Evolutionary conservation across 2,888 invertebrate species (phyloP).

Genomic region (Heliconius charithonia): DNA sequence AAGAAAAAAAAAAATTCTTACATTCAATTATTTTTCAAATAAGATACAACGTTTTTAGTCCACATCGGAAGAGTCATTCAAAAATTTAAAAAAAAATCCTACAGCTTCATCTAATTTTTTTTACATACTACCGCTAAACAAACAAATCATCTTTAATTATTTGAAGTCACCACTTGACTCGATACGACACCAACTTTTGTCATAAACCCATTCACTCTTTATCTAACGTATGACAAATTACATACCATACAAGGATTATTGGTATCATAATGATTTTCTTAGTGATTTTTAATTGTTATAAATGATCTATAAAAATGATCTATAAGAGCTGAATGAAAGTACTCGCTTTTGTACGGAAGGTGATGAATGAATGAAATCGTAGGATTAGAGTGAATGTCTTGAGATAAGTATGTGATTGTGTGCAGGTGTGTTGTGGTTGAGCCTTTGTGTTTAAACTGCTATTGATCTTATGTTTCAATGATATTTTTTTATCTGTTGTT

Average conservation of each 20-base stretch:
- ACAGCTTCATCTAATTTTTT: conserved; percentile 45
- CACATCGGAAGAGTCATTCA: too few species aligned
- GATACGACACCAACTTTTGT: conserved; percentile 54
- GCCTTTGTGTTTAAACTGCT: not conserved
- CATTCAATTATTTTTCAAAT: too few species aligned
- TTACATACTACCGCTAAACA: conserved; percentile 54
- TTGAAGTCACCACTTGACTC: conserved; percentile 61
- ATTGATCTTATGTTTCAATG: not conserved
- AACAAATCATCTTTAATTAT: conserved; percentile 62
- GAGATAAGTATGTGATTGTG: conserved; percentile 8
- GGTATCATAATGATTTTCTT: conserved; percentile 54
- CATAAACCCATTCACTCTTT: conserved; percentile 65
- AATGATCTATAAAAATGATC: conserved; percentile 45
- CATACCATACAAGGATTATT: conserved; percentile 57
- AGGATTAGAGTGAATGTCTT: conserved; percentile 17
- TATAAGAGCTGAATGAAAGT: conserved; percentile 10
- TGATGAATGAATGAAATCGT: conserved; percentile 21
- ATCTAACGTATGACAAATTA: conserved; percentile 58
- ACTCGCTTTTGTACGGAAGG: not conserved
- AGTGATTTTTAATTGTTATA: conserved; percentile 51
- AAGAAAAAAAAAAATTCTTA: too few species aligned
- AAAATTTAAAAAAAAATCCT: too few species aligned
- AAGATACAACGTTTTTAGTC: too few species aligned
- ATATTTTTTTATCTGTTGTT: not conserved
- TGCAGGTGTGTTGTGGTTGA: conserved; percentile 21